phyloP scores from a whole-genome alignment of 2,113 vertebrate genomes.

The Rhea pennata region DNA sequence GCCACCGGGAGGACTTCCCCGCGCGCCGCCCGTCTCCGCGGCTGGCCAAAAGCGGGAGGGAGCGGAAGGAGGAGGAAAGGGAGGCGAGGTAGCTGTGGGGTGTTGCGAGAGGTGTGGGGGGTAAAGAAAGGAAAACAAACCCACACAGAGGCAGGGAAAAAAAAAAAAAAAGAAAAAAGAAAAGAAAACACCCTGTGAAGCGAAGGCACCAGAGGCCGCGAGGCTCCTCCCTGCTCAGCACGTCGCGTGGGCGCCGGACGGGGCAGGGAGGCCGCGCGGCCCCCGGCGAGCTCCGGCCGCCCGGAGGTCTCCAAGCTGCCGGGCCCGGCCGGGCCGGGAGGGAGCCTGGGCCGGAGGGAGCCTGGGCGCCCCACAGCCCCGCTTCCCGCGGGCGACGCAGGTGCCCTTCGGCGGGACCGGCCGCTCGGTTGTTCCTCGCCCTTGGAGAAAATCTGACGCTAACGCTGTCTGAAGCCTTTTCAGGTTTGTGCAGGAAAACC shows the following conservation, averaged over 20 bases:
- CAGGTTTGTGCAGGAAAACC: slow-evolving; percentile 69
- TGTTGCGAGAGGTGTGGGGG: slow-evolving; percentile 3
- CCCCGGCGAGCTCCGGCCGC: not conserved
- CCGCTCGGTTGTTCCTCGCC: not conserved
- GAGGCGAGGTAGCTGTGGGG: slow-evolving; percentile 17
- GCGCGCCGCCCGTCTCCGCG: not conserved
- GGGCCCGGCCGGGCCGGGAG: not conserved
- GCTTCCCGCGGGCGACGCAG: no score
- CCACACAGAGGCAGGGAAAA: no score
- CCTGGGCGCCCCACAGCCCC: no score
- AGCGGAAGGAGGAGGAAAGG: not conserved
- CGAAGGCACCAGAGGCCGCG: not conserved
- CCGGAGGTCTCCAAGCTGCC: accelerated
- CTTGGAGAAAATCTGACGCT: not conserved
- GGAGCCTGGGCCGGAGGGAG: not conserved
- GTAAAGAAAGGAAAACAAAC: not conserved
- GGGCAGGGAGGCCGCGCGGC: not conserved
- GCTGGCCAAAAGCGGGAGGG: not conserved
- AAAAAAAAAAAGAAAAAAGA: not conserved
- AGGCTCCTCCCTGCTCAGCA: slow-evolving; percentile 31
- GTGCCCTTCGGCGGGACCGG: no score
- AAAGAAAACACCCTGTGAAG: slow-evolving; percentile 38
- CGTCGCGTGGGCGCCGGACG: slow-evolving; percentile 40
- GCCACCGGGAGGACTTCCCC: not conserved
- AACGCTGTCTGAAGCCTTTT: not conserved